Evolutionary conservation across 2,888 invertebrate species (phyloP), one percentile per base, ranked within the genome.

Genomic region (Caenorhabditis uteleia): DNA sequence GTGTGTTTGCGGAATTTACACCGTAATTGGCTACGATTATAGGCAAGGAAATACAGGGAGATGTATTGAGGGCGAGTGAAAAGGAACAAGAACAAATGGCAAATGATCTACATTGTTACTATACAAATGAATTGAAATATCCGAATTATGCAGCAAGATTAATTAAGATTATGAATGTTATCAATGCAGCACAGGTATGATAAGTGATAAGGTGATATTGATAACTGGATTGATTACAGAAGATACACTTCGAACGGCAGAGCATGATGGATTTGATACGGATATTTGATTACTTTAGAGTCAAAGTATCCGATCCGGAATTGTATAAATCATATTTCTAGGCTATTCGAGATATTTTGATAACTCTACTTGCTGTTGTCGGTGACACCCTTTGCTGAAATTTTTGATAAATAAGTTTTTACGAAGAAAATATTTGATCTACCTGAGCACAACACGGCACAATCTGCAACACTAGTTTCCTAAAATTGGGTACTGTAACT

Each of bases 121-220:
- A 71, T 48, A 31, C 58, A 3, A 38, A 47, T 3, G 55, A 67
- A 3, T 18, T 60, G 25, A 48, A 47, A 23, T 20, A 54, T 12
- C 44, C 58, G 2, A 74, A 71, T 45, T 74, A 74, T 50, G 74
- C 71, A 2, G 42, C 55, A 7, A 40, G 74, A 49, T 57, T 74
- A 8, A 68, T 70, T 42, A 69, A 70, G 46, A 56, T 74, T 14
- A 71, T 71, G 69, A 54, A 54, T 10, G 59, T 74, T n/a, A 50
- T 74, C n/a, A 65, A 66, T 38, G 59, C 66, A 5, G 49, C 62
- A 3, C 70, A 74, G 60, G 72, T 71, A 21, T 44, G n/a, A n/a
- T 12, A 4, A 3, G 39, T 8, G 18, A 14, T 39, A 14, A 8
- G 31, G 31, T 12, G 14, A 12, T 14, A 31, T 12, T 31, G 31